These are phyloP conservation scores for Sebastes vulpes DNA, from an alignment of 2,797 vertebrate genomes.

Conservation along the genomic window DNA sequence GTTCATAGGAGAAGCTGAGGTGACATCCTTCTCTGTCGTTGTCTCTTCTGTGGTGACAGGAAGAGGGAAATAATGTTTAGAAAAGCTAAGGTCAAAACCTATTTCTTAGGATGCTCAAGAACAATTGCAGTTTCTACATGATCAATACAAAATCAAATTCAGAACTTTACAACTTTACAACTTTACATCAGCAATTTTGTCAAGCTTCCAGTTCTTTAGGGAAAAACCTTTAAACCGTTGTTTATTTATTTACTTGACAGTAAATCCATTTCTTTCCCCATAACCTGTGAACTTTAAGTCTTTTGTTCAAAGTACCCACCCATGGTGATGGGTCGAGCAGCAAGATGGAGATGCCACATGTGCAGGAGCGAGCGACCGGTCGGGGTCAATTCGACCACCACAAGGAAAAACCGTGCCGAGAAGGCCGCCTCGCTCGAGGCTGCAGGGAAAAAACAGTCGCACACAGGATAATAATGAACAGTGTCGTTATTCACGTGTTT, in stretches of 20 bases:
- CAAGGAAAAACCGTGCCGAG: constrained; percentile 95
- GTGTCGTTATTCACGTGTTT: not conserved
- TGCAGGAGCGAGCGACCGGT: constrained; percentile 89
- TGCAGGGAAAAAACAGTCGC: constrained; percentile 39
- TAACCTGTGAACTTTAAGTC: not conserved
- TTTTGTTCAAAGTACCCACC: constrained; percentile 83
- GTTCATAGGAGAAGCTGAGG: constrained; percentile 39
- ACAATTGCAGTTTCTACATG: no score
- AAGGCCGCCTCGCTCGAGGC: constrained; percentile 79
- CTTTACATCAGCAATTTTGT: not conserved
- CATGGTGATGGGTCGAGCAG: constrained; percentile 89
- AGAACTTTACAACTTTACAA: not conserved
- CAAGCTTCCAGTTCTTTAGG: not conserved
- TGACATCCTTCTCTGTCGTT: constrained; percentile 49
- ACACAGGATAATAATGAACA: not conserved
- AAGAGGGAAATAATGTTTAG: not conserved
- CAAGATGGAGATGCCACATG: constrained; percentile 97
- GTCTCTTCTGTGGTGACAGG: constrained; percentile 82
- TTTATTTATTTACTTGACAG: not conserved
- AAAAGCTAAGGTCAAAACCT: not conserved
- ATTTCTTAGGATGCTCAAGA: not conserved
- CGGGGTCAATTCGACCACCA: constrained; percentile 91
- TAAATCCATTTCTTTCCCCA: not conserved
- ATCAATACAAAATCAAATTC: not conserved
- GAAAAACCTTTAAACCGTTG: not conserved